Conservation (phyloP, 1,140 invertebrate genomes). For the Drosophila guanche region DNA sequence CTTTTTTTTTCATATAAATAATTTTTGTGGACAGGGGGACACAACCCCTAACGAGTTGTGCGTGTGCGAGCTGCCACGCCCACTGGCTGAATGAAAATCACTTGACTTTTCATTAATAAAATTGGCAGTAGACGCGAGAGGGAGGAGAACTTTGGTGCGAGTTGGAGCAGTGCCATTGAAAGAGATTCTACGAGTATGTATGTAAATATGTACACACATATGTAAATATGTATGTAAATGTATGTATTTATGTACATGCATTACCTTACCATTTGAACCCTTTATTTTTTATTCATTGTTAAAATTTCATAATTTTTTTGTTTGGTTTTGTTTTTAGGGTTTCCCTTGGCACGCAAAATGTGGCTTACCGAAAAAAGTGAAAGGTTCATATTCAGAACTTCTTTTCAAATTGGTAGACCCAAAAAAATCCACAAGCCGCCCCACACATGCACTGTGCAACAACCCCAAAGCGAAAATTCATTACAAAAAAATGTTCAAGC, state of each 20-base stretch:
- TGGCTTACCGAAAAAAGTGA: slow-evolving; percentile 64
- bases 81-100: slow-evolving; percentile 63
- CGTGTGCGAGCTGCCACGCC: slow-evolving; percentile 65
- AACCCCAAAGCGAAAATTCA: slow-evolving; percentile 58
- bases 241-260: slow-evolving; percentile 19
- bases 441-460: slow-evolving; percentile 36
- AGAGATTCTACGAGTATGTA: slow-evolving; percentile 3
- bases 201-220: too few relatives aligned
- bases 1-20: slow-evolving; percentile 34
- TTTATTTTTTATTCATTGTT: slow-evolving; percentile 40
- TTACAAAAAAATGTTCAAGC: slow-evolving; percentile 13
- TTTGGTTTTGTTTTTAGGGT: background rate
- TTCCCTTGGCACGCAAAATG: slow-evolving; percentile 61
- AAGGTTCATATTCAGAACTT: slow-evolving; percentile 59
- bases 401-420: slow-evolving; percentile 55
- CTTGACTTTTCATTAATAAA: slow-evolving; percentile 82
- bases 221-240: too few relatives aligned
- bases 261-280: slow-evolving; percentile 17
- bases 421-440: slow-evolving; percentile 16
- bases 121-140: slow-evolving; percentile 55
- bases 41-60: slow-evolving; percentile 63
- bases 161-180: slow-evolving; percentile 21
- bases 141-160: slow-evolving; percentile 17
- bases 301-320: slow-evolving; percentile 62
- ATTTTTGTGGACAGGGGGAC: slow-evolving; percentile 8